These are phyloP conservation scores for Lordiphosa clarofinis DNA, from an alignment of 1,140 invertebrate genomes.

Conservation along the genomic window DNA sequence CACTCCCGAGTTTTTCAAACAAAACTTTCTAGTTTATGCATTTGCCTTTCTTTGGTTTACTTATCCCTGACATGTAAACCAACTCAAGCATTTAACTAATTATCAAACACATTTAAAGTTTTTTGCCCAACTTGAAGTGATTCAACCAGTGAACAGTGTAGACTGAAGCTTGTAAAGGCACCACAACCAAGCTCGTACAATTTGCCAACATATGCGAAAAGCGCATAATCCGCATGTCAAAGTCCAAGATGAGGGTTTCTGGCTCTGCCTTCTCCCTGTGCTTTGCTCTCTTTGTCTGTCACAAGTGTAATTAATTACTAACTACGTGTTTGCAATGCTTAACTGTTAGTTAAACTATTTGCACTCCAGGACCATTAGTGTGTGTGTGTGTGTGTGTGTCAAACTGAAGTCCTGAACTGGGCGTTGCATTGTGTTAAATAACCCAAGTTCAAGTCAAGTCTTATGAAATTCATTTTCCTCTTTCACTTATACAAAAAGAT, in stretches of 20 bases:
- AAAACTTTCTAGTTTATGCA: no score
- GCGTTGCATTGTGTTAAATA: constrained; percentile 44
- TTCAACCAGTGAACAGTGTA: no score
- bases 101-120: constrained; percentile 5
- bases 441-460: constrained; percentile 45
- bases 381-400: constrained; percentile 14
- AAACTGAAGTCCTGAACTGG: constrained; percentile 2
- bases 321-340: constrained; percentile 63
- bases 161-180: neutral
- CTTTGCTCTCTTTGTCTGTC: constrained; percentile 11
- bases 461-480: constrained; percentile 45
- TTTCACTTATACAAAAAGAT: constrained; percentile 30
- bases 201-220: constrained; percentile 45
- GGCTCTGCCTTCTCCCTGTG: neutral
- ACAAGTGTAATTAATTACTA: constrained; percentile 72
- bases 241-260: constrained; percentile 19
- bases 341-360: constrained; percentile 56
- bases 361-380: constrained; percentile 41
- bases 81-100: constrained; percentile 5
- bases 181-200: constrained; percentile 26
- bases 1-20: no score
- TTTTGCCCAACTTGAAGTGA: neutral
- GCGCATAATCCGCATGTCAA: constrained; percentile 60
- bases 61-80: no score
- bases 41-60: no score